A percentile compares a stretch with the other conserved stretches of the same genome.
Conservation (phyloP, 2,888 invertebrate genomes). For the Tetrapedia diversipes region DNA sequence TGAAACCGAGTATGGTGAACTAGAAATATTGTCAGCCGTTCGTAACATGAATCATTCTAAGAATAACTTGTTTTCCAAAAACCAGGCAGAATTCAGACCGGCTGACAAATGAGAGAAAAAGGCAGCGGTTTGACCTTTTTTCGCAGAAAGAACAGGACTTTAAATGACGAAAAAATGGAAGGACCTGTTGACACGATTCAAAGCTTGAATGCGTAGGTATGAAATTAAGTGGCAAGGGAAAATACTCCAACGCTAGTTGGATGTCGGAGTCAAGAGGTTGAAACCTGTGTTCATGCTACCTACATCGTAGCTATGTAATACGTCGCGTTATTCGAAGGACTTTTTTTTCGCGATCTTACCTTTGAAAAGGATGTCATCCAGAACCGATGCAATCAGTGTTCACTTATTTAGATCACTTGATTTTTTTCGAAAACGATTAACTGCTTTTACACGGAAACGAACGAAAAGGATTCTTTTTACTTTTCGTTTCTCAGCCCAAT, state of each 20-base stretch:
- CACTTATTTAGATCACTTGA: neutral
- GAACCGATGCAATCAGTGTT: neutral
- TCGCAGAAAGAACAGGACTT: too few species aligned
- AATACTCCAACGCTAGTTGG: slow-evolving; percentile 35
- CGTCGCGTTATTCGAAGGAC: slow-evolving; percentile 3
- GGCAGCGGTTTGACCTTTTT: neutral
- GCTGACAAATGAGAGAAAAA: too few species aligned
- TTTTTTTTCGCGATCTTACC: neutral
- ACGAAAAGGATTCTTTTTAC: neutral
- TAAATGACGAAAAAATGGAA: neutral
- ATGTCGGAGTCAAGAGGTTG: slow-evolving; percentile 56
- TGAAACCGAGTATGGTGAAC: neutral
- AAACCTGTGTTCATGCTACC: slow-evolving; percentile 26
- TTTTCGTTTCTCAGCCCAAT: neutral
- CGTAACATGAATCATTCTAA: too few species aligned
- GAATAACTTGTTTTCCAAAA: too few species aligned
- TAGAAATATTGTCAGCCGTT: neutral
- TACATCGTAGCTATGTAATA: neutral
- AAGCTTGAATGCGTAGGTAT: slow-evolving; percentile 20
- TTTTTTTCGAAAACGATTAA: neutral
- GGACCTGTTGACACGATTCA: slow-evolving; percentile 46
- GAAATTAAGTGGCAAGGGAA: slow-evolving; percentile 49
- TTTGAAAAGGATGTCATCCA: too few species aligned
- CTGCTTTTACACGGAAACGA: neutral
- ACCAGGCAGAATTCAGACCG: too few species aligned